Evolutionary conservation across 2,888 invertebrate species (phyloP).

Genomic region (Harpalus rufipes): DNA sequence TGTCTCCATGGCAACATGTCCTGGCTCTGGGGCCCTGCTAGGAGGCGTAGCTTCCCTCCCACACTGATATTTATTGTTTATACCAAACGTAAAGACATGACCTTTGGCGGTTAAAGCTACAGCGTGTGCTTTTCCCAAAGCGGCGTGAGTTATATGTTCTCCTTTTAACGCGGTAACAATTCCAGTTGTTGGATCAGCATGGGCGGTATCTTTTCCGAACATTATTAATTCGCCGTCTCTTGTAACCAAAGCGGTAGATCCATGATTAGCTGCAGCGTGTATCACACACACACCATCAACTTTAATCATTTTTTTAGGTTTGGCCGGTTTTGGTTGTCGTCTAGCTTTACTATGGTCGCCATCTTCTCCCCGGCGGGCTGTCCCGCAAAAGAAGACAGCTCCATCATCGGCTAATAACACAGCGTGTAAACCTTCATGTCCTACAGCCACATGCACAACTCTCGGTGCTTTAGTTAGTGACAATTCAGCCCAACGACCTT

Average conservation of each 20-base stretch:
- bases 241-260: slow-evolving; percentile 95
- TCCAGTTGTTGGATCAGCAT: slow-evolving; percentile 84
- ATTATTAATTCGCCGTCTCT: slow-evolving; percentile 93
- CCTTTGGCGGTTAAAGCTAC: slow-evolving; percentile 93
- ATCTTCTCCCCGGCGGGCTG: slow-evolving; percentile 95
- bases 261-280: slow-evolving; percentile 95
- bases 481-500: slow-evolving; percentile 80
- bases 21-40: background rate
- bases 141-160: slow-evolving; percentile 81
- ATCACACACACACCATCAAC: slow-evolving; percentile 91
- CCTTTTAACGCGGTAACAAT: slow-evolving; percentile 75
- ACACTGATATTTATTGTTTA: slow-evolving; percentile 99
- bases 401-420: slow-evolving; percentile 96
- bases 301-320: slow-evolving; percentile 95
- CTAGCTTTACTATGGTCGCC: slow-evolving; percentile 90
- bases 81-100: slow-evolving; percentile 95
- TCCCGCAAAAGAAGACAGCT: slow-evolving; percentile 90
- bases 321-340: slow-evolving; percentile 92
- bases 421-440: slow-evolving; percentile 96
- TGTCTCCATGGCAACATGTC: slow-evolving; percentile 79
- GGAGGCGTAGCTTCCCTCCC: slow-evolving; percentile 89
- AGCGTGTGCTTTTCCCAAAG: slow-evolving; percentile 97
- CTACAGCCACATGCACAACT: slow-evolving; percentile 89
- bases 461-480: slow-evolving; percentile 85
- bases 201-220: slow-evolving; percentile 96